A percentile compares a stretch with the other conserved stretches of the same genome.
These are phyloP conservation scores for Sprattus sprattus DNA, from an alignment of 2,113 vertebrate genomes.

Conservation along the genomic window DNA sequence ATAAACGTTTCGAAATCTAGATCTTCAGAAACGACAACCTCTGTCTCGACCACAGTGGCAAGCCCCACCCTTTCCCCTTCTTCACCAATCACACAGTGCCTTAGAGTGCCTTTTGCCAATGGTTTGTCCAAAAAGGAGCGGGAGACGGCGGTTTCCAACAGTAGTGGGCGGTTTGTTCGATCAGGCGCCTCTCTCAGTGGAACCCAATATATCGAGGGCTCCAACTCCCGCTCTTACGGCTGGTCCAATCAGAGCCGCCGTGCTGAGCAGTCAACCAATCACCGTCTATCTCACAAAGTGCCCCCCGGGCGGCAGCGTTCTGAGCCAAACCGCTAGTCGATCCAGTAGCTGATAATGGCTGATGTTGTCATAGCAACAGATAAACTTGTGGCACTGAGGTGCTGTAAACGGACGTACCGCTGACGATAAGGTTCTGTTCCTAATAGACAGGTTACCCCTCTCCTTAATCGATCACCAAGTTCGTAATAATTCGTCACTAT, in stretches of 20 bases:
- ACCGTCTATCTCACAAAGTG: neutral
- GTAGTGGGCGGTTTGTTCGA: neutral
- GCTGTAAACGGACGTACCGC: neutral
- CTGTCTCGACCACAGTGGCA: slow-evolving; percentile 72
- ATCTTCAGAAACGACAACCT: slow-evolving; percentile 27
- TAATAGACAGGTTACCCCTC: neutral
- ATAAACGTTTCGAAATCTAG: slow-evolving; percentile 28
- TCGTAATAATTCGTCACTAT: neutral
- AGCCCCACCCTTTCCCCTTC: slow-evolving; percentile 51
- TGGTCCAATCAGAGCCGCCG: neutral
- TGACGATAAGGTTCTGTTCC: neutral
- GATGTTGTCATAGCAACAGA: neutral
- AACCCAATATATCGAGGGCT: neutral
- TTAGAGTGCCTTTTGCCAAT: neutral
- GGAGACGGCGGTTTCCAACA: neutral
- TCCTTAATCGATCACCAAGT: neutral
- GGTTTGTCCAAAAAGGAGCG: neutral
- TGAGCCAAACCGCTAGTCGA: neutral
- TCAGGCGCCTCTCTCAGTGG: neutral
- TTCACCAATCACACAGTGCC: slow-evolving; percentile 42
- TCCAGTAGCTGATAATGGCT: neutral
- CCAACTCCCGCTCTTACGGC: neutral
- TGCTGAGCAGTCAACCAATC: neutral
- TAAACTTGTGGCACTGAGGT: neutral
- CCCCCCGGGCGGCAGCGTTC: neutral